Evolutionary conservation across 2,888 invertebrate species (phyloP), one percentile per base, ranked within the genome.

Genomic region (Dryomyza anilis): DNA sequence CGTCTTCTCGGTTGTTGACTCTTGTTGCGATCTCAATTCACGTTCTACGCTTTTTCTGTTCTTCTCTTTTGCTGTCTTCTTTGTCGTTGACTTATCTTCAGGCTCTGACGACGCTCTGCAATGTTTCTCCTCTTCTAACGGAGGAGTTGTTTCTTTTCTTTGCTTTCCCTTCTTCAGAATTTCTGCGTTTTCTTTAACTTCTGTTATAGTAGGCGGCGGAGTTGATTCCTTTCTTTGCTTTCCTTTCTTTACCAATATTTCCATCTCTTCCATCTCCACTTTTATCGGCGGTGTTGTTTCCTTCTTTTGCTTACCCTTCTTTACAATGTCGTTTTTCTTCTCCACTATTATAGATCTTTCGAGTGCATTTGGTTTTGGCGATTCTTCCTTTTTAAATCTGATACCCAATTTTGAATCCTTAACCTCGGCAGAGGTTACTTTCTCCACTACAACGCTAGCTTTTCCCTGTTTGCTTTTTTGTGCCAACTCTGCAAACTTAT

Each of bases 381-480:
- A 12, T 7, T 39, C 39, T 6, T 39, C 39, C 8, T 7, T 12
- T n/a, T n/a, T 33, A 8, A 3, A n/a, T 39, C 39, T 39, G 12
- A 12, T 39, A 14, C 39, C 12, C 39, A 39, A 14, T 33, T 12
- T 33, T n/a, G 39, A 7, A 33, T 33, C 33, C 33, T 33, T 12
- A 33, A 33, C 43, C 19, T 43, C 19, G 1, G 43, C 3, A 10
- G 12, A 2, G 7, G 16, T 23, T 5, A 23, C 25, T 12, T 10
- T 19, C 21, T 48, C 21, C 25, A 27, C n/a, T 25, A 1, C n/a
- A 25, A 1, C 25, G 12, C 14, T 3, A 16, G 53, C 14, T 55
- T 43, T 23, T 56, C 66, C 52, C 63, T 70, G 39, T 29, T 61
- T 60, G 14, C 58, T 64, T 63, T 69, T 67, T 16, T 69, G 67